A percentile compares a stretch with the other conserved stretches of the same genome.
phyloP scores from a whole-genome alignment of 2,797 vertebrate species.

The Acropternis orthonyx region DNA sequence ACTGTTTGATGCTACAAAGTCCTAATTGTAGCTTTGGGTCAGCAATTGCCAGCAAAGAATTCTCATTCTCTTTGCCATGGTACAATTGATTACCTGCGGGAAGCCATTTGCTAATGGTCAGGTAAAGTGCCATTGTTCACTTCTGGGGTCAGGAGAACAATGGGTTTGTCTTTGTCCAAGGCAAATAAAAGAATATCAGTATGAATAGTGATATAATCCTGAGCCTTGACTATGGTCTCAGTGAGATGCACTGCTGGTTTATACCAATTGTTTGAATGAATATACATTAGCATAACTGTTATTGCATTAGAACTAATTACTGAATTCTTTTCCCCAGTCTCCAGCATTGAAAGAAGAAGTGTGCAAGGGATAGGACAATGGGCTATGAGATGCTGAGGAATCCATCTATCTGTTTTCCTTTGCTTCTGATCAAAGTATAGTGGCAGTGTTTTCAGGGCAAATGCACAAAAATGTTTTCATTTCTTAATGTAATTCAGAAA shows the following conservation, averaged over 20 bases:
- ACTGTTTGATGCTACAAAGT: background rate
- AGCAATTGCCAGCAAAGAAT: background rate
- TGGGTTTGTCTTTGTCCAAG: background rate
- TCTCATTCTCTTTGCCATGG: background rate
- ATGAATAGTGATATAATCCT: background rate
- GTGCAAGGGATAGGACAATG: background rate
- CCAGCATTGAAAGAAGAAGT: background rate
- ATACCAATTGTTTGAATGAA: background rate
- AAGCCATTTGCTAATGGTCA: background rate
- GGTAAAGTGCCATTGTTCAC: background rate
- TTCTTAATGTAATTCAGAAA: slow-evolving; percentile 7
- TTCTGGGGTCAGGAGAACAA: background rate
- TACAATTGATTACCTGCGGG: background rate
- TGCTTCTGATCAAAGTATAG: background rate
- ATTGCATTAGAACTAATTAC: background rate
- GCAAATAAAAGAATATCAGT: background rate
- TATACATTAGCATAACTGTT: background rate
- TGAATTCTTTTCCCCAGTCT: background rate
- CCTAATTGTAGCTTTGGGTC: background rate
- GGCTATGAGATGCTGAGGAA: background rate
- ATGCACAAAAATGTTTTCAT: background rate
- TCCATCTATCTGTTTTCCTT: background rate
- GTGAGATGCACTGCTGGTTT: background rate
- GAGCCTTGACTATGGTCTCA: background rate
- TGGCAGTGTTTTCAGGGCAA: background rate